Evolutionary conservation across 2,113 vertebrate species (phyloP).

Genomic region (Dinomys branickii): DNA sequence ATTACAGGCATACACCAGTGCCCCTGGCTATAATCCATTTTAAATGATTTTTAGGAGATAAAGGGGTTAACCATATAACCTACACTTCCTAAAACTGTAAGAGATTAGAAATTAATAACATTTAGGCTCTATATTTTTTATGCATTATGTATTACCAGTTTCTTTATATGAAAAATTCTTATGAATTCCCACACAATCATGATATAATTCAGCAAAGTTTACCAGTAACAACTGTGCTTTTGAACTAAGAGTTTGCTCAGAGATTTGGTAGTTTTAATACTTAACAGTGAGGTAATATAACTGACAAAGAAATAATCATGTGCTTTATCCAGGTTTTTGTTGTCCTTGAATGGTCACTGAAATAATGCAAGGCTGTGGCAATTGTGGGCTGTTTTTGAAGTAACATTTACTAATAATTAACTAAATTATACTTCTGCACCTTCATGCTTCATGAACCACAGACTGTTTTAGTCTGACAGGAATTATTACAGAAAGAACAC

Average conservation of each 20-base stretch:
- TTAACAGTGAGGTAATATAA: background rate
- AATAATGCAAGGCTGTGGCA: background rate
- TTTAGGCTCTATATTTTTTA: background rate
- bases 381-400: background rate
- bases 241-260: background rate
- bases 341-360: background rate
- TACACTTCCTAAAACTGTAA: background rate
- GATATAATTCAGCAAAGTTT: background rate
- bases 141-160: background rate
- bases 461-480: background rate
- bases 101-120: background rate
- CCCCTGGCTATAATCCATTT: background rate
- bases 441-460: background rate
- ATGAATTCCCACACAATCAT: background rate
- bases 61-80: background rate
- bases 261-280: background rate
- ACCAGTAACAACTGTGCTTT: background rate
- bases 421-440: background rate
- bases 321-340: background rate
- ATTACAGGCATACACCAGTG: background rate
- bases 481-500: background rate
- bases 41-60: background rate
- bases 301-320: background rate
- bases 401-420: slow-evolving; percentile 26
- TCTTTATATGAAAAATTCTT: background rate